Evolutionary conservation across 1,140 invertebrate genomes (phyloP), one percentile per base, ranked within the genome.

Genomic region (Ctenoplectra terminalis): DNA sequence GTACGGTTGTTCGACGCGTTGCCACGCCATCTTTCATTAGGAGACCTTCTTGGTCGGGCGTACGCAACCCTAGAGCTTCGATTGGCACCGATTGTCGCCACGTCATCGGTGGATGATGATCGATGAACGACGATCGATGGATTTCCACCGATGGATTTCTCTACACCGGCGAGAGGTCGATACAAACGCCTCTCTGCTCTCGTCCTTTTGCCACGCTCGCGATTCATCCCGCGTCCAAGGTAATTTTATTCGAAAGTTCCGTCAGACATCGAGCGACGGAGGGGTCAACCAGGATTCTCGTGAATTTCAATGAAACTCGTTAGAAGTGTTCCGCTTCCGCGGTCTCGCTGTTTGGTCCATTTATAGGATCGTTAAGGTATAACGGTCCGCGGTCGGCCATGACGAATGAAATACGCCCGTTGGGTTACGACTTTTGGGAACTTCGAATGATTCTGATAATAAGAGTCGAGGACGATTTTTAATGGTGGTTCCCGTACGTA

Each of bases 241-340:
- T 54, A 67, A 67, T 76, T 69, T 69, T 13, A 31, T n/a, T 46
- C n/a, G 63, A 67, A 54, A 52, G 43, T 75, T 64, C 23, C 43
- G 31, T 40, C 61, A 20, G 13, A 1, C 4, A 43, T 29, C 60
- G 34, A 13, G 13, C 29, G 48, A 34, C 43, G 23, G 0, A 26
- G 3, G 34, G 74, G 63, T 69, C 74, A 56, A 26, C 37, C 61
- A n/a, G 48, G 26, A 77, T 77, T 52, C 74, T n/a, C 63, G 37
- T 34, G 74, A 77, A 69, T 77, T 77, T 54, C 74, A 77, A 67
- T 67, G 37, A 40, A 76, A 76, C 74, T 76, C 74, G 74, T 76
- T 76, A 76, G 63, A 76, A 75, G 73, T 31, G 73, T 8, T 26
- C 72, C 26, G 70, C 70, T 72, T 58, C 70, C 70, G 70, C 52